Percentiles rank a stretch among this genome's conserved stretches.
phyloP scores from a whole-genome alignment of 2,797 vertebrate genomes.

The Meda fulgida region DNA sequence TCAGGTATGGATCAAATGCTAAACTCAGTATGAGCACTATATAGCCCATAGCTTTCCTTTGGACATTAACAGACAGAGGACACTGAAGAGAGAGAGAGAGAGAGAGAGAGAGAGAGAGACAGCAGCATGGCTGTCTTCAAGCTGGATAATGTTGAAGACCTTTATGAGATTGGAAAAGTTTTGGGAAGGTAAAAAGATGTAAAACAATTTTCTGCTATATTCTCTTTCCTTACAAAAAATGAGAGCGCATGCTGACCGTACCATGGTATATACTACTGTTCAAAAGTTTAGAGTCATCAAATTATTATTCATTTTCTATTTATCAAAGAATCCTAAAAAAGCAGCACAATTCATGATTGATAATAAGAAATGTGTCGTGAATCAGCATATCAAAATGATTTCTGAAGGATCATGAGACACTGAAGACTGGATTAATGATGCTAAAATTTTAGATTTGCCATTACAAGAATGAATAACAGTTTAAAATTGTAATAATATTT shows the following conservation, averaged over 20 bases:
- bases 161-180: slow-evolving; percentile 82
- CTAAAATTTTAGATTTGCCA: neutral
- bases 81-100: slow-evolving; percentile 2
- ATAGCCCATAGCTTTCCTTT: slow-evolving; percentile 17
- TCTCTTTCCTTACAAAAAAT: neutral
- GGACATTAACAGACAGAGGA: neutral
- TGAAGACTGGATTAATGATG: neutral
- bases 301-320: neutral
- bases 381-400: neutral
- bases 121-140: slow-evolving; percentile 72
- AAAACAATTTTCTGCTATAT: neutral
- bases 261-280: neutral
- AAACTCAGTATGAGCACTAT: neutral
- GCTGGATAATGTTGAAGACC: slow-evolving; percentile 81
- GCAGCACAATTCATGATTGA: neutral
- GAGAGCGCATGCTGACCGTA: neutral
- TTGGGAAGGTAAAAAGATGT: slow-evolving; percentile 80
- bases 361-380: no score
- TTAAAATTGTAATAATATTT: neutral
- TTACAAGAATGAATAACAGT: neutral
- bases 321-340: neutral
- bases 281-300: neutral
- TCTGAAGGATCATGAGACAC: neutral
- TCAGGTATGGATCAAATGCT: slow-evolving; percentile 30
- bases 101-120: neutral